Base-by-base conservation (phyloP, 2,113 vertebrate genomes). In the Megaleporinus macrocephalus region DNA sequence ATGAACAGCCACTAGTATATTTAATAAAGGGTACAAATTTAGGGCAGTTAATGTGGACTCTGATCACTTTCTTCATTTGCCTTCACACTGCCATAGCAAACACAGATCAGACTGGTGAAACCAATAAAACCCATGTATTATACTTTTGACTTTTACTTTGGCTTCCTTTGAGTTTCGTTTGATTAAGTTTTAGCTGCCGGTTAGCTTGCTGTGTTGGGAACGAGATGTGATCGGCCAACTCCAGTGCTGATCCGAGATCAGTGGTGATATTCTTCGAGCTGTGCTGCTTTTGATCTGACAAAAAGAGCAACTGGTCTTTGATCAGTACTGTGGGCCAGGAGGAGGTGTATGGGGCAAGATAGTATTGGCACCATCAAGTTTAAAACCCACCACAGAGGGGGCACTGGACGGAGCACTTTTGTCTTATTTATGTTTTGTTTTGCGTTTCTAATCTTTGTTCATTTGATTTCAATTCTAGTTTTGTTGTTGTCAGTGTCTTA, bases 381-480 rank as follows among this genome's bases (percentile, higher is more conserved):
- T 66, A 81, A 89, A 66, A 87, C 84, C 84, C 87, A 84, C 86
- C 77, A 87, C 79, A 84, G 82, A 89, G 92, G 93, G 94, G 93
- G 92, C 93, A 94, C 92, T 95, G 93, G 93, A 93, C 91, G 93
- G 93, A 94, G 92, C 93, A 91, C 90, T 87, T 92, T 84, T 84
- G 70, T 87, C 72, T 83, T 70, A 80, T 85, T 85, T 79, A 76
- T 87, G 71, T 65, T 85, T 84, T 80, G 69, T 88, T 76, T 85
- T 47, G 49, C 51, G 79, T 65, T 76, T 85, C 10, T 82, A 76
- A 65, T 53, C 75, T 85, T 81, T 82, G 78, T 70, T 88, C 88
- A 79, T 85, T 85, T 89, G 85, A 84, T 88, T 87, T 88, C 81
- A 76, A 87, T 89, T 82, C 57, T 55, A 49, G 53, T 70, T 65